Evolutionary conservation across 2,113 vertebrate genomes (phyloP).

Genomic region (Bostrychus sinensis): DNA sequence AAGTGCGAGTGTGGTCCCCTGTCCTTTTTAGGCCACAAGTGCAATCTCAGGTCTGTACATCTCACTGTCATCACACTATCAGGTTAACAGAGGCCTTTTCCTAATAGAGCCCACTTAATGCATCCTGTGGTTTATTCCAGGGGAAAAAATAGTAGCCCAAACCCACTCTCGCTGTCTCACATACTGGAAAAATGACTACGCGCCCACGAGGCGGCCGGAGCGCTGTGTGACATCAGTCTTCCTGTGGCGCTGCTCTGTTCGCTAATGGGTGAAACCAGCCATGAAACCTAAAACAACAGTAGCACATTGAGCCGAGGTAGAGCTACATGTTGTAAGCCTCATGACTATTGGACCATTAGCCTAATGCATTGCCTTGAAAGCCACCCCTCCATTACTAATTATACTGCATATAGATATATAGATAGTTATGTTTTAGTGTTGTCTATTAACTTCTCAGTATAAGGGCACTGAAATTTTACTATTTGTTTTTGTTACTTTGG

Average conservation of each 20-base stretch:
- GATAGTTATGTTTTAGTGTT: too few species aligned
- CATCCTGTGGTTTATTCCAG: conserved; percentile 73
- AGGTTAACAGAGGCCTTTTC: conserved; percentile 56
- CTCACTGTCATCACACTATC: conserved; percentile 62
- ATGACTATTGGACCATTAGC: not conserved
- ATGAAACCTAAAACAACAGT: conserved; percentile 1
- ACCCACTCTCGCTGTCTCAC: conserved; percentile 49
- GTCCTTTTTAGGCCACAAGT: conserved; percentile 49
- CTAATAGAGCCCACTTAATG: conserved; percentile 76
- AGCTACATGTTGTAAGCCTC: conserved; percentile 6
- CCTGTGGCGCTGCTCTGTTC: conserved; percentile 6
- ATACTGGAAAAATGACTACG: conserved; percentile 31
- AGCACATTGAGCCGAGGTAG: not conserved
- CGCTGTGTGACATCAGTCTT: conserved; percentile 33
- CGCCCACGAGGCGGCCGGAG: conserved; percentile 6
- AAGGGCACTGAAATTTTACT: not conserved
- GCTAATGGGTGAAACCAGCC: not conserved
- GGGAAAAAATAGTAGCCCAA: conserved; percentile 53
- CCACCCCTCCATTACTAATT: conserved; percentile 3
- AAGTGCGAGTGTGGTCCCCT: conserved; percentile 26
- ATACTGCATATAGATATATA: conserved; percentile 1
- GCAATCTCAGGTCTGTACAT: conserved; percentile 49
- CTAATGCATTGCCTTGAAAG: conserved; percentile 5
- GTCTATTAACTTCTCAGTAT: not conserved
- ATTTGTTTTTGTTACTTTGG: too few species aligned